A percentile compares a stretch with the other conserved stretches of the same genome.
These are phyloP conservation scores for Hyperoplus immaculatus DNA, from an alignment of 2,797 vertebrate species.

Conservation along the genomic window DNA sequence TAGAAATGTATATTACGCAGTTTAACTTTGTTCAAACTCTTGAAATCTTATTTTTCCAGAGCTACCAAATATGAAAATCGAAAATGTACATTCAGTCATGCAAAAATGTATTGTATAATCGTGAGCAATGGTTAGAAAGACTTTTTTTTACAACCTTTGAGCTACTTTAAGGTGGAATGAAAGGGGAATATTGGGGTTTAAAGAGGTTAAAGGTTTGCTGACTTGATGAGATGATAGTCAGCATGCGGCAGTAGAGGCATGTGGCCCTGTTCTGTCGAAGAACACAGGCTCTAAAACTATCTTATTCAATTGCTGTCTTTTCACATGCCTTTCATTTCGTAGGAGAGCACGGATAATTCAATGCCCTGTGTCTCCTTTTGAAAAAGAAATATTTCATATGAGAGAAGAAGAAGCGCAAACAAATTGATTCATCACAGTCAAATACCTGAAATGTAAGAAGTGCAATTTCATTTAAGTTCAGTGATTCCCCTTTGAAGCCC, in stretches of 20 bases:
- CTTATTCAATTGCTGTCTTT: conserved; percentile 1
- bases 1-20: background rate
- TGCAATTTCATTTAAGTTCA: conserved; percentile 63
- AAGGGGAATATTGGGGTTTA: background rate
- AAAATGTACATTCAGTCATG: background rate
- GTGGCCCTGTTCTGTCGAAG: background rate
- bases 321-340: conserved; percentile 15
- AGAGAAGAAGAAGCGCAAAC: conserved; percentile 45
- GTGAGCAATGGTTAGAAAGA: background rate
- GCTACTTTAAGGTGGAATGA: background rate
- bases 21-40: background rate
- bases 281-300: background rate
- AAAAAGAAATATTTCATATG: conserved; percentile 64
- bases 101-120: background rate
- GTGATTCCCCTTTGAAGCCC: conserved; percentile 60
- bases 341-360: conserved; percentile 26
- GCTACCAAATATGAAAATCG: background rate
- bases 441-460: conserved; percentile 70
- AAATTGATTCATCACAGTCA: conserved; percentile 68
- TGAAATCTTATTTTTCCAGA: background rate
- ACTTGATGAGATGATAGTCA: background rate
- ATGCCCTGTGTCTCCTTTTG: conserved; percentile 23
- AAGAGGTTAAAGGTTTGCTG: background rate
- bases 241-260: background rate
- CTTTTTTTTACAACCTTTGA: background rate